phyloP scores from a whole-genome alignment of 2,797 vertebrate species.

The Anas acuta region DNA sequence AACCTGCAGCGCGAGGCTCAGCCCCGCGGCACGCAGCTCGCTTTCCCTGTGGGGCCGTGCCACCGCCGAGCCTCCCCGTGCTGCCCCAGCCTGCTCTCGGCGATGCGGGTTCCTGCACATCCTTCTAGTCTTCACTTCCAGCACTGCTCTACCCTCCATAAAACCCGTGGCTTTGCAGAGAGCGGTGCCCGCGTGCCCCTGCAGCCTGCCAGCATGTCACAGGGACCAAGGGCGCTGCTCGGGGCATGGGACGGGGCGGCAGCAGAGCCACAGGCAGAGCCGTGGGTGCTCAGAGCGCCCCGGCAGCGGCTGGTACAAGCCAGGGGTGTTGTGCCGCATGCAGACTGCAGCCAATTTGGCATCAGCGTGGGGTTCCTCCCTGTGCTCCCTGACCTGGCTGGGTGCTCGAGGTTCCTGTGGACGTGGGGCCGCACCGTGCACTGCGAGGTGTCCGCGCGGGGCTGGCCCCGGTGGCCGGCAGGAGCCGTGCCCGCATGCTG shows the following conservation, averaged over 20 bases:
- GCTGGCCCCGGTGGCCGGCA: background rate
- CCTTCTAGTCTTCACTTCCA: background rate
- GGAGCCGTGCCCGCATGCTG: background rate
- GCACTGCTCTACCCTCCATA: background rate
- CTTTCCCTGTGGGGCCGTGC: background rate
- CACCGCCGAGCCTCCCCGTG: background rate
- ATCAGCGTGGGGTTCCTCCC: background rate
- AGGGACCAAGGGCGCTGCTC: background rate
- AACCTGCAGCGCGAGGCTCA: too few relatives aligned
- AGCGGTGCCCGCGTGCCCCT: accelerated
- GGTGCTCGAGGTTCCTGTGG: background rate
- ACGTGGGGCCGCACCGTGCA: accelerated
- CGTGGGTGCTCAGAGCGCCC: accelerated
- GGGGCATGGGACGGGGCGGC: background rate
- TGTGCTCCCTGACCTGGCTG: background rate
- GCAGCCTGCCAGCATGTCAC: too few relatives aligned
- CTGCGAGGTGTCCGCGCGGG: accelerated
- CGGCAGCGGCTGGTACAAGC: background rate
- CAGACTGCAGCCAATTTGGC: too few relatives aligned
- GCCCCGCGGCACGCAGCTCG: background rate
- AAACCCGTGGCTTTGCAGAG: background rate
- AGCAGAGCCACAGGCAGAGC: too few relatives aligned
- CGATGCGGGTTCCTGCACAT: background rate
- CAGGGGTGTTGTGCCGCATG: background rate
- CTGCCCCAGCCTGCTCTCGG: background rate